These are phyloP conservation scores for Machimus atricapillus DNA, from an alignment of 2,888 invertebrate species.

Conservation along the genomic window DNA sequence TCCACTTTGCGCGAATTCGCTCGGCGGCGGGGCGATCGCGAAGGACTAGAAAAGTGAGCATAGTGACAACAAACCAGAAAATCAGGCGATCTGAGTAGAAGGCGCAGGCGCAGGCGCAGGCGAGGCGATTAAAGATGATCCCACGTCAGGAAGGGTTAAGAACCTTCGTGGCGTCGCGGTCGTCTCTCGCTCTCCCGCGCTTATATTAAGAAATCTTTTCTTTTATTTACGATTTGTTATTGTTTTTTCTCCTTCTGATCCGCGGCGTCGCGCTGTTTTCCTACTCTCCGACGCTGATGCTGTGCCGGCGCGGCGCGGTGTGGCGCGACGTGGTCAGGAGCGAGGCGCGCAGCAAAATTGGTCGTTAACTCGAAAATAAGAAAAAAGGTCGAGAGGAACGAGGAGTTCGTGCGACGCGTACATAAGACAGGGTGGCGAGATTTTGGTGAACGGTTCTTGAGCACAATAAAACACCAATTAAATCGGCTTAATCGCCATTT, in stretches of 20 bases:
- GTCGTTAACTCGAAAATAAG: background rate
- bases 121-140: slow-evolving; percentile 3
- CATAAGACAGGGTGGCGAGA: background rate
- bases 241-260: slow-evolving; percentile 34
- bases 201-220: slow-evolving; percentile 6
- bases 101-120: background rate
- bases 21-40: background rate
- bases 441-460: background rate
- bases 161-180: background rate
- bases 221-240: slow-evolving; percentile 37
- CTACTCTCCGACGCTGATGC: background rate
- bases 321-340: background rate
- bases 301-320: background rate
- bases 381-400: background rate
- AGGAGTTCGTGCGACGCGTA: background rate
- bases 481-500: background rate
- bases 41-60: slow-evolving; percentile 5
- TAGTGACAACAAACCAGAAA: slow-evolving; percentile 13
- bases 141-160: slow-evolving; percentile 33
- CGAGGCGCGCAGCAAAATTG: background rate
- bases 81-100: background rate
- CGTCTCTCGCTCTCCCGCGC: background rate
- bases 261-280: background rate
- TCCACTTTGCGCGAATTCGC: background rate
- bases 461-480: background rate